A percentile compares a stretch with the other conserved stretches of the same genome.
Evolutionary conservation across 2,797 vertebrate genomes (phyloP).

Genomic region (Pseudochaenichthys georgianus): DNA sequence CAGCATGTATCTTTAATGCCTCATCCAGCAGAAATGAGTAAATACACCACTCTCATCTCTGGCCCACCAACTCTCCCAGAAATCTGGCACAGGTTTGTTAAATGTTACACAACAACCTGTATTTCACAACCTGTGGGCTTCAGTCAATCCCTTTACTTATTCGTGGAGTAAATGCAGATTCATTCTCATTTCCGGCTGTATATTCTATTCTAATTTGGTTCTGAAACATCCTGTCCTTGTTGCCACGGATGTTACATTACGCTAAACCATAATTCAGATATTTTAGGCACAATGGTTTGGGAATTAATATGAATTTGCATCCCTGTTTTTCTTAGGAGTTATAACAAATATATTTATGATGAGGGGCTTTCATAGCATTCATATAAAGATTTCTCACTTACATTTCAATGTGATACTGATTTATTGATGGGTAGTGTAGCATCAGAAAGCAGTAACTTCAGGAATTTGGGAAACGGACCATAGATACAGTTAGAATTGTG

Average conservation of each 20-base stretch:
- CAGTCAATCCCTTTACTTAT: slow-evolving; percentile 73
- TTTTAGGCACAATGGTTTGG: slow-evolving; percentile 25
- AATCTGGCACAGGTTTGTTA: slow-evolving; percentile 69
- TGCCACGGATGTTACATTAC: slow-evolving; percentile 27
- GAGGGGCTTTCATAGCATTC: slow-evolving; percentile 1
- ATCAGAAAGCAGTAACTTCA: slow-evolving; percentile 51
- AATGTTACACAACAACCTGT: slow-evolving; percentile 76
- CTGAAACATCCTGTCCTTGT: slow-evolving; percentile 40
- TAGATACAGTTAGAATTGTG: no score
- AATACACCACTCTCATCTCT: slow-evolving; percentile 65
- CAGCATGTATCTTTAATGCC: slow-evolving; percentile 56
- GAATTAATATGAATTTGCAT: slow-evolving; percentile 32
- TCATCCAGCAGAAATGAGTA: slow-evolving; percentile 66
- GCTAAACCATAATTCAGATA: slow-evolving; percentile 36
- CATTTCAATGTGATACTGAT: slow-evolving; percentile 27
- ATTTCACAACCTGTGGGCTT: slow-evolving; percentile 70
- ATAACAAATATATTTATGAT: slow-evolving; percentile 29
- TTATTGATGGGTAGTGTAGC: slow-evolving; percentile 32
- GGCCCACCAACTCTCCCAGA: slow-evolving; percentile 63
- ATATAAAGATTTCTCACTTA: slow-evolving; percentile 16
- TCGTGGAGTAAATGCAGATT: slow-evolving; percentile 56
- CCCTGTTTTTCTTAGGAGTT: slow-evolving; percentile 26
- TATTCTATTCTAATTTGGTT: slow-evolving; percentile 21
- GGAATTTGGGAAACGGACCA: slow-evolving; percentile 2
- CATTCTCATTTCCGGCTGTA: slow-evolving; percentile 43